These are phyloP conservation scores for Silurus glanis DNA, from an alignment of 2,113 vertebrate species.

Conservation along the genomic window DNA sequence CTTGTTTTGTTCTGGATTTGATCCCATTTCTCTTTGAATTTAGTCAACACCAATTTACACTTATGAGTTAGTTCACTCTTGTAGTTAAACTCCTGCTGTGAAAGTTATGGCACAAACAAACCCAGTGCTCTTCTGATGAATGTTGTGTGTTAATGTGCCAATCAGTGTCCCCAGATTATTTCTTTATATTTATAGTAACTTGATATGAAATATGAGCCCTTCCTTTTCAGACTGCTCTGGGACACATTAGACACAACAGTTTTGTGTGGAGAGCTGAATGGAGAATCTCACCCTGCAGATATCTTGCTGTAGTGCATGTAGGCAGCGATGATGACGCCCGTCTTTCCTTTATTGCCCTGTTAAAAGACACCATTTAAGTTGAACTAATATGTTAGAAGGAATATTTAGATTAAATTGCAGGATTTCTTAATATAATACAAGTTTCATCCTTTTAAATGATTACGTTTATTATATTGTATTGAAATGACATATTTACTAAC, in stretches of 20 bases:
- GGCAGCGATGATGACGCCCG: conserved; percentile 86
- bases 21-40: neutral
- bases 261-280: neutral
- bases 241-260: neutral
- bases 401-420: neutral
- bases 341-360: conserved; percentile 88
- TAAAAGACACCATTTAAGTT: conserved; percentile 18
- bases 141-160: neutral
- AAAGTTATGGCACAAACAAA: neutral
- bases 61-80: neutral
- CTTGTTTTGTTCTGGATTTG: neutral
- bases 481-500: neutral
- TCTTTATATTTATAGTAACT: neutral
- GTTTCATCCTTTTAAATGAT: neutral
- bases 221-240: neutral
- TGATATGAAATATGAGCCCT: neutral
- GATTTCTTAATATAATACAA: neutral
- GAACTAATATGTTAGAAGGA: neutral
- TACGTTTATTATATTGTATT: neutral
- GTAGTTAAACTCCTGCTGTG: neutral
- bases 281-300: conserved; percentile 81
- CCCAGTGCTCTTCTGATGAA: neutral
- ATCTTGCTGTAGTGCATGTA: conserved; percentile 97
- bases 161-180: neutral
- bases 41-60: neutral